phyloP scores from a whole-genome alignment of 2,888 invertebrate species.

The Melanostoma mellinum region DNA sequence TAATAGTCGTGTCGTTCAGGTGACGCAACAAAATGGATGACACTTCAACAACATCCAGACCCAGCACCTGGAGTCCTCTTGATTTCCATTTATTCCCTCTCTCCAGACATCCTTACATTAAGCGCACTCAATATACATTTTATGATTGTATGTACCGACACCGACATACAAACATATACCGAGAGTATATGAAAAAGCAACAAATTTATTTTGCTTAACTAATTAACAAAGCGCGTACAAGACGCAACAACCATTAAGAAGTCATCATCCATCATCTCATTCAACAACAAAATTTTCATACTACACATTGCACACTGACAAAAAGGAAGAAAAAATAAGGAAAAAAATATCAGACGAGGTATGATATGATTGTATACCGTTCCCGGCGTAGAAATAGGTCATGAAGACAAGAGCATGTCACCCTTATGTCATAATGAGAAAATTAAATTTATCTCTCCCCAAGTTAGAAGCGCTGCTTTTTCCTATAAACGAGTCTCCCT shows the following conservation, averaged over 20 bases:
- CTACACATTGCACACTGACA: slow-evolving; percentile 7
- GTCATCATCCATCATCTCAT: slow-evolving; percentile 59
- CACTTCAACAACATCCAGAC: slow-evolving; percentile 5
- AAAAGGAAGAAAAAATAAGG: background rate
- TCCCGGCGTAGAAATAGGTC: slow-evolving; percentile 37
- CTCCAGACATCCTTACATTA: background rate
- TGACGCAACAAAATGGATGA: slow-evolving; percentile 37
- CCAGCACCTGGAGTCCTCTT: too few species aligned
- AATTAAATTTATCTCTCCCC: slow-evolving; percentile 53
- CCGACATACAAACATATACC: too few species aligned
- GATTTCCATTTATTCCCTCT: background rate
- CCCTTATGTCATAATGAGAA: slow-evolving; percentile 46
- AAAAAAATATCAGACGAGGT: background rate
- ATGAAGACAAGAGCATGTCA: slow-evolving; percentile 49
- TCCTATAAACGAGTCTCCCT: background rate
- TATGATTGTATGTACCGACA: slow-evolving; percentile 1
- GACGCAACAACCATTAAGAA: slow-evolving; percentile 43
- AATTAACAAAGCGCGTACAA: slow-evolving; percentile 47
- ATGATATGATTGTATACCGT: background rate
- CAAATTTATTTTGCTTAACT: slow-evolving; percentile 10
- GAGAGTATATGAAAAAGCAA: background rate
- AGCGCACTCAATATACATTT: slow-evolving; percentile 5
- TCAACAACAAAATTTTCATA: slow-evolving; percentile 37
- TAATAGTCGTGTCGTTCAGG: slow-evolving; percentile 38
- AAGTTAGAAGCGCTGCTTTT: slow-evolving; percentile 31